Conservation (phyloP, 2,888 invertebrate genomes). For the Brenthis daphne region DNA sequence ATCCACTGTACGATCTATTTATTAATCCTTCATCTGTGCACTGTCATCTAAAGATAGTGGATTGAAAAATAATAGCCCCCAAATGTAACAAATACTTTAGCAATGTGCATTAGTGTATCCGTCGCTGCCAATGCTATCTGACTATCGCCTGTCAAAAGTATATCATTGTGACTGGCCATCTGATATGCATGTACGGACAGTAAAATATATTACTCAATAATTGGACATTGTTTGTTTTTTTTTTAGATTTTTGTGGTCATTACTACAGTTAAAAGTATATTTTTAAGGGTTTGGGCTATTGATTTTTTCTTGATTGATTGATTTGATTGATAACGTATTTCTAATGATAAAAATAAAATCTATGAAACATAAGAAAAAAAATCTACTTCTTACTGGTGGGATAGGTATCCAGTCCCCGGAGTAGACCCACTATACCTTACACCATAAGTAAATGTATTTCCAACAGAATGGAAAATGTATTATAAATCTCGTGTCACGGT, state of each 20-base stretch:
- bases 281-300: too few species aligned
- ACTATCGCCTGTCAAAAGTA: slow-evolving; percentile 71
- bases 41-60: background rate
- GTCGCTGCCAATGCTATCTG: slow-evolving; percentile 61
- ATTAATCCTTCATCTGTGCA: background rate
- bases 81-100: slow-evolving; percentile 30
- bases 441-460: too few species aligned
- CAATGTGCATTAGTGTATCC: slow-evolving; percentile 44
- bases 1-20: too few species aligned
- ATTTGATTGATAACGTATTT: too few species aligned
- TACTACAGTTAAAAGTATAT: background rate
- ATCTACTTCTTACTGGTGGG: too few species aligned
- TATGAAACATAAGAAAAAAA: too few species aligned
- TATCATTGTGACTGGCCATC: slow-evolving; percentile 59
- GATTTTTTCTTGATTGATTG: too few species aligned
- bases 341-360: too few species aligned
- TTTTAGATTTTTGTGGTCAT: background rate
- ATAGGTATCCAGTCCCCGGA: too few species aligned
- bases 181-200: slow-evolving; percentile 42
- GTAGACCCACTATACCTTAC: too few species aligned
- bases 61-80: slow-evolving; percentile 18
- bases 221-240: background rate
- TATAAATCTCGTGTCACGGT: too few species aligned
- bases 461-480: too few species aligned
- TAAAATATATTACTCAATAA: slow-evolving; percentile 18